phyloP scores from a whole-genome alignment of 2,113 vertebrate species.

The Sorex fumeus region DNA sequence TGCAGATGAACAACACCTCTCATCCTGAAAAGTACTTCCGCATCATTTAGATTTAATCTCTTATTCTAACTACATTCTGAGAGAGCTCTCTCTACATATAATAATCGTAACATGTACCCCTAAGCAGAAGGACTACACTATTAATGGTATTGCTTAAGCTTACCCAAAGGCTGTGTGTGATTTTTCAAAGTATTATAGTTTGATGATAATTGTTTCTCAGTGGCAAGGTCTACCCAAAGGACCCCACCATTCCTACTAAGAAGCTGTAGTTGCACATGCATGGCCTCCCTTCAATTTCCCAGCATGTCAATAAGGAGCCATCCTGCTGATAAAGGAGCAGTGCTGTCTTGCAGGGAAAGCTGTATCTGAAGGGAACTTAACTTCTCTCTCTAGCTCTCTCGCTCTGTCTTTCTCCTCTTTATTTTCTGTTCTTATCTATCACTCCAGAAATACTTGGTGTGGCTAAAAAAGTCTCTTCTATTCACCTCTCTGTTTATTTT shows the following conservation, averaged over 20 bases:
- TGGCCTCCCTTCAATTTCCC: background rate
- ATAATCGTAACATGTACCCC: background rate
- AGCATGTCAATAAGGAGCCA: no score
- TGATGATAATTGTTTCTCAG: constrained; percentile 28
- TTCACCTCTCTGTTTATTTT: background rate
- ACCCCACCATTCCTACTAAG: background rate
- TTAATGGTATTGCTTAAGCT: constrained; percentile 10
- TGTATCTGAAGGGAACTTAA: background rate
- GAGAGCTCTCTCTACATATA: background rate
- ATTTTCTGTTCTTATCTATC: constrained; percentile 2
- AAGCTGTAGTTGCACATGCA: background rate
- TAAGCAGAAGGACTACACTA: background rate
- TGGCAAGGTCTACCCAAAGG: background rate
- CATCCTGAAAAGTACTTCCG: constrained; percentile 57
- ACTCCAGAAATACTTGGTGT: background rate
- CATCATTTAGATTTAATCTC: background rate
- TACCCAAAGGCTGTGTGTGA: constrained; percentile 8
- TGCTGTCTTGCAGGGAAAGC: background rate
- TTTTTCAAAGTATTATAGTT: constrained; percentile 8
- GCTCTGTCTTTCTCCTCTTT: background rate
- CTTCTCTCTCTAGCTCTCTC: background rate
- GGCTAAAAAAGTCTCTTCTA: background rate
- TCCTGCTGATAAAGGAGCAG: background rate
- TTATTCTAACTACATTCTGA: constrained; percentile 26
- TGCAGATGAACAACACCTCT: background rate